These are phyloP conservation scores for Asarcornis scutulata DNA, from an alignment of 2,113 vertebrate species.

Conservation along the genomic window DNA sequence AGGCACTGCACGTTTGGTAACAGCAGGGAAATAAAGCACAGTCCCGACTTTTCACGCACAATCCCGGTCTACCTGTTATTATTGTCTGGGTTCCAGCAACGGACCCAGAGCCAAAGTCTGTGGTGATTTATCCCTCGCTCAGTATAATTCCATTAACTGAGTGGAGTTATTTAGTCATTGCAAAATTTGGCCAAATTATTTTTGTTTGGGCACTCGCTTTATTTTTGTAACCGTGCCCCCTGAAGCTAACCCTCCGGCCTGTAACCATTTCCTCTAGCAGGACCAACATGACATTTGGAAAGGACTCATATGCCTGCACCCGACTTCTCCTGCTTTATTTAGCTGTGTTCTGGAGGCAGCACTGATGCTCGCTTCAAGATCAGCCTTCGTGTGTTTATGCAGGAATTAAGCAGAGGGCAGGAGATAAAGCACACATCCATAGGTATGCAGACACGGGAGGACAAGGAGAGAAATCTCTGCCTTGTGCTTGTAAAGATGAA, in stretches of 20 bases:
- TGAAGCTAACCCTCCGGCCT: neutral
- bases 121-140: neutral
- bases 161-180: conserved; percentile 1
- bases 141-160: conserved; percentile 14
- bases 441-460: neutral
- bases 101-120: neutral
- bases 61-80: neutral
- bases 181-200: neutral
- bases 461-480: neutral
- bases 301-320: neutral
- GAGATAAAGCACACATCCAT: neutral
- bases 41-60: neutral
- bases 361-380: neutral
- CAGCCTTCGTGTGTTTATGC: neutral
- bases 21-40: conserved; percentile 39
- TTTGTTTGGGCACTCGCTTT: neutral
- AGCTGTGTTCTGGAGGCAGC: conserved; percentile 27
- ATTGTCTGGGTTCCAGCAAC: neutral
- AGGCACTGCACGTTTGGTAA: neutral
- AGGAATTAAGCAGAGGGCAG: neutral
- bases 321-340: neutral
- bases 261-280: conserved; percentile 1
- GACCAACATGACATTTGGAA: conserved; percentile 21
- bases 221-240: neutral
- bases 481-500: neutral